Evolutionary conservation across 2,797 vertebrate species (phyloP).

Genomic region (Iguana delicatissima): DNA sequence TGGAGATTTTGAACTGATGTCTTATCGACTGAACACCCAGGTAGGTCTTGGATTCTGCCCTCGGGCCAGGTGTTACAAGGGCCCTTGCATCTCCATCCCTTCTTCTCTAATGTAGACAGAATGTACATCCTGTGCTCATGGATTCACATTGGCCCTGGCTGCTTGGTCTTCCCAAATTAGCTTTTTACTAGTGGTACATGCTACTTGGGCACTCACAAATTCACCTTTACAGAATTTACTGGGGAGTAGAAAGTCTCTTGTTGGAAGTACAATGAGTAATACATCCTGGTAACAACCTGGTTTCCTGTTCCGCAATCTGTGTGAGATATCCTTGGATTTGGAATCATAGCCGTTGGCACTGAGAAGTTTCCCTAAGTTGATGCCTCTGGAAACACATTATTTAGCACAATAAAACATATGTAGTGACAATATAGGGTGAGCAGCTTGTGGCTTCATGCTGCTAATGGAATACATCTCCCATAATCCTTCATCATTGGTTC

Average conservation of each 20-base stretch:
- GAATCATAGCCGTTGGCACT: not conserved
- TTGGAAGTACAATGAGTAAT: not conserved
- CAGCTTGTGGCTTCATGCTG: not conserved
- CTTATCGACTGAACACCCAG: slow-evolving; percentile 93
- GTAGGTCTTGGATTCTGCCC: slow-evolving; percentile 76
- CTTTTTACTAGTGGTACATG: not conserved
- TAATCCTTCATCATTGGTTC: not conserved
- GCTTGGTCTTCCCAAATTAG: not conserved
- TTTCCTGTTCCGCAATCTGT: not conserved
- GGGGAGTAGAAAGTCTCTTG: not conserved
- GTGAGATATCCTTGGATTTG: not conserved
- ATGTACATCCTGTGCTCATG: not conserved
- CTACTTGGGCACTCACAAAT: not conserved
- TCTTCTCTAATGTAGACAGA: not conserved
- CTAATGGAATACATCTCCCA: too few species aligned
- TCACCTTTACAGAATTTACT: not conserved
- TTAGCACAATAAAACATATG: not conserved
- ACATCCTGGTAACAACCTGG: not conserved
- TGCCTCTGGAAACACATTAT: not conserved
- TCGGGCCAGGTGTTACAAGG: not conserved
- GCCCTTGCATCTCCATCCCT: not conserved
- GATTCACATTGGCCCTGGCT: not conserved
- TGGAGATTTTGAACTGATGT: slow-evolving; percentile 96
- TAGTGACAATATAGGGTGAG: not conserved
- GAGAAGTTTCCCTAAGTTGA: not conserved